Base-by-base conservation (phyloP, 2,113 vertebrate species). In the Talpa occidentalis region DNA sequence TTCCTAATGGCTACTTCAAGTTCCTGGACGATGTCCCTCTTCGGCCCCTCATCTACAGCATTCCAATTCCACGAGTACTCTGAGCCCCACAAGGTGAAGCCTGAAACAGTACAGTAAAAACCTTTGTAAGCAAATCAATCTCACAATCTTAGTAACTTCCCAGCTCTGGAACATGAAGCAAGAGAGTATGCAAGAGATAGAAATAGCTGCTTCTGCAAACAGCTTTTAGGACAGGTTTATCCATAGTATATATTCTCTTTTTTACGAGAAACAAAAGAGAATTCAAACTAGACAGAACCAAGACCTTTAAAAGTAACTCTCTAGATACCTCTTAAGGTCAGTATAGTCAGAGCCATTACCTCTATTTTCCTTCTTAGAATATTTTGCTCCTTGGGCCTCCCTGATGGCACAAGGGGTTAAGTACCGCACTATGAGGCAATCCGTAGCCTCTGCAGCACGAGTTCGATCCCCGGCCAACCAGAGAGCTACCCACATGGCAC, bases 61-160 rank as follows among this genome's bases (percentile, higher is more conserved):
- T 99, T 99, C 99, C 99, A 99, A 97, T 99, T 99, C 99, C 99
- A 99, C 1, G 99, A 99, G 96, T 98, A 98, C 83, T 98, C 98
- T 0, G 99, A 99, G 2, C 98, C 99, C 99, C 99, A 99, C n/a
- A 99, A 95, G 10, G 99, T 99, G 93, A 99, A 99, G 94, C 99
- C 99, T 99, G 94, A 67, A 94, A 96, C 77, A 93, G 3, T 92
- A 95, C 2, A 64, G 5, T 4, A 22, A 28, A 28, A 93, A 88
- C 35, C 42, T 89, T 67, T 26, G 11, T 70, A 79, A 96, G 81
- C 24, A 90, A 0, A 72, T 22, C 56, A 32, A 35, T 37, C 54
- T 49, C 28, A 44, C 49, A 52, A 52, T 49, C 15, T 28, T 37
- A 37, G 32, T 40, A n/a, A 56, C 40, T 40, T 24, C 78, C 82